phyloP scores from a whole-genome alignment of 2,113 vertebrate species.

The Progne subis region DNA sequence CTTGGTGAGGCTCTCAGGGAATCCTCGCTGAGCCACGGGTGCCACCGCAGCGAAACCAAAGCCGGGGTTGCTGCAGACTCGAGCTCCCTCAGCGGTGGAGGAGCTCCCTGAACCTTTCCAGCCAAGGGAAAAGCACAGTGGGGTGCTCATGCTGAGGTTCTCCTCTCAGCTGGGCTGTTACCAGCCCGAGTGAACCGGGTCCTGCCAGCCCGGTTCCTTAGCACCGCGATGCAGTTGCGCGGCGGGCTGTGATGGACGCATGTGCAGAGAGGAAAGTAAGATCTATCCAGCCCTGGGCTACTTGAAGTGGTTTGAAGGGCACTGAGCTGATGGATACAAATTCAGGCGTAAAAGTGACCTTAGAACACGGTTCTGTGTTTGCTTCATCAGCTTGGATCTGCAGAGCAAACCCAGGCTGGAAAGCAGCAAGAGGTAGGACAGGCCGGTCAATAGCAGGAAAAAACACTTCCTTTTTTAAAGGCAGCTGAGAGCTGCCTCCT shows the following conservation, averaged over 20 bases:
- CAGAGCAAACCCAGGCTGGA: neutral
- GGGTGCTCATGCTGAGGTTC: accelerated
- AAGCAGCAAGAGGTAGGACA: neutral
- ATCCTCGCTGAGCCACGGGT: accelerated
- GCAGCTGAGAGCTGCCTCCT: neutral
- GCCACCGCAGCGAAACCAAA: neutral
- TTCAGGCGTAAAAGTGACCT: neutral
- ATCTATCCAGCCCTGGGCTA: neutral
- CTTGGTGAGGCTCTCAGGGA: accelerated
- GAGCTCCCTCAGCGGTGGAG: neutral
- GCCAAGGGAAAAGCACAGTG: neutral
- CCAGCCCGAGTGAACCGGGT: accelerated
- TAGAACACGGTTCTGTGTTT: neutral
- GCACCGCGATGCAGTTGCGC: accelerated
- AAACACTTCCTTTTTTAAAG: neutral
- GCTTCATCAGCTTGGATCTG: neutral
- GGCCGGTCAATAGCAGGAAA: neutral
- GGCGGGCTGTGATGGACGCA: accelerated
- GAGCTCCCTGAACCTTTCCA: accelerated
- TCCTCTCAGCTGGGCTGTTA: neutral
- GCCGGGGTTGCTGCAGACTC: accelerated
- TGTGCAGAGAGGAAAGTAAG: neutral
- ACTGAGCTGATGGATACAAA: neutral
- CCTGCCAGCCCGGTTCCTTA: neutral
- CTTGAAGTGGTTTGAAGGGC: neutral